Evolutionary conservation across 2,113 vertebrate species (phyloP).

Genomic region (Fulica atra): DNA sequence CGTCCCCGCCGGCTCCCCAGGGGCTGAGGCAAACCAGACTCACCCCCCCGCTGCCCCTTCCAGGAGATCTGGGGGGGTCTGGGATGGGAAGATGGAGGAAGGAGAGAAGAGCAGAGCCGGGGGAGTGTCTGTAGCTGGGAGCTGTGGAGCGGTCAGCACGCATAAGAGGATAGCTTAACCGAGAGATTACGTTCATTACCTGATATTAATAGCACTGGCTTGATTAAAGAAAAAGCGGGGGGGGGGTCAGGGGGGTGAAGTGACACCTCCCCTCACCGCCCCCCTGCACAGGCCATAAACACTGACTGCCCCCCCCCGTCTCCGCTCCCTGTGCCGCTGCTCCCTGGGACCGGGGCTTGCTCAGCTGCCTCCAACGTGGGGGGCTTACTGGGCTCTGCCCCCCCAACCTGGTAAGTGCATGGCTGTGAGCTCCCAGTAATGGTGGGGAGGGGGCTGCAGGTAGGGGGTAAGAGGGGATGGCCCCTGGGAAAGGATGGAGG

Average conservation of each 20-base stretch:
- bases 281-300: conserved; percentile 11
- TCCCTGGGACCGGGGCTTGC: not conserved
- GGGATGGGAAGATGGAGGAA: not conserved
- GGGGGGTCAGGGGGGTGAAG: not conserved
- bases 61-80: not conserved
- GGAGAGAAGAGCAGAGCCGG: not conserved
- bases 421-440: not conserved
- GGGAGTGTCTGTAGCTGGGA: conserved; percentile 29
- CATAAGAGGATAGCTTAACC: conserved; percentile 87
- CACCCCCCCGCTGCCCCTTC: not conserved
- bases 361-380: not conserved
- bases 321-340: not conserved
- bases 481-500: not conserved
- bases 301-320: not conserved
- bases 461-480: not conserved
- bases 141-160: conserved; percentile 62
- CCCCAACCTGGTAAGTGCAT: not conserved
- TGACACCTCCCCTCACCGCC: not conserved
- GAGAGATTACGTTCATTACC: conserved; percentile 83
- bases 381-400: not conserved
- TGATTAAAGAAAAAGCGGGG: conserved; percentile 64
- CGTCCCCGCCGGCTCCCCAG: not conserved
- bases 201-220: conserved; percentile 91
- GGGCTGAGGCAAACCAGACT: accelerated
- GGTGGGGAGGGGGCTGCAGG: not conserved